These are phyloP conservation scores for Willowsia nigromaculata DNA, from an alignment of 2,888 invertebrate genomes.

Conservation along the genomic window DNA sequence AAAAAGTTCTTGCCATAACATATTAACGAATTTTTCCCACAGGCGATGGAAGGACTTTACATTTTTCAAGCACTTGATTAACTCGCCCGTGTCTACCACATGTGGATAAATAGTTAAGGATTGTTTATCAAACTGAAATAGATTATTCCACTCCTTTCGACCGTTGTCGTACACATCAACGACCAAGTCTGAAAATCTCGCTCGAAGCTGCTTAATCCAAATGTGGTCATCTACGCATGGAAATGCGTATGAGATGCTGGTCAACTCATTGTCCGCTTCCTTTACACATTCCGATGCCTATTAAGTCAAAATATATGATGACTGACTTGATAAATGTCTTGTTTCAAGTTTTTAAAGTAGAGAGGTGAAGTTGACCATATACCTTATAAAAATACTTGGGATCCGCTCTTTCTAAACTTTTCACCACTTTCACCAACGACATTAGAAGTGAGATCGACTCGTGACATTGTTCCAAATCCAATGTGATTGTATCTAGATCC, in stretches of 20 bases:
- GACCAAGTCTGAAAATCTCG: constrained; percentile 57
- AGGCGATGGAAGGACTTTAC: constrained; percentile 62
- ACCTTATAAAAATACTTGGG: constrained; percentile 60
- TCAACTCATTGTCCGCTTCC: constrained; percentile 45
- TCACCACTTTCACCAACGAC: constrained; percentile 69
- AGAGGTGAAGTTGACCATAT: no score
- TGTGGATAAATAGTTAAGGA: constrained; percentile 69
- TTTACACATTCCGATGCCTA: constrained; percentile 72
- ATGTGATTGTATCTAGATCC: constrained; percentile 65
- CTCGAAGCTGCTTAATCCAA: constrained; percentile 71
- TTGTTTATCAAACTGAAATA: constrained; percentile 74
- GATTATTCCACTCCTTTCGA: constrained; percentile 70
- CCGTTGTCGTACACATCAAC: constrained; percentile 61
- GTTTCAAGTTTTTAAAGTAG: no score
- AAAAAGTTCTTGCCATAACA: constrained; percentile 75
- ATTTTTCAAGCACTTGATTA: constrained; percentile 73
- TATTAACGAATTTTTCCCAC: constrained; percentile 69
- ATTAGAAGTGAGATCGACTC: constrained; percentile 67
- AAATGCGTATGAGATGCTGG: constrained; percentile 34
- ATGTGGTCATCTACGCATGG: constrained; percentile 61
- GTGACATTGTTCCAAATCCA: constrained; percentile 60
- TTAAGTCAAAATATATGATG: constrained; percentile 6
- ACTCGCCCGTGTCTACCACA: constrained; percentile 36
- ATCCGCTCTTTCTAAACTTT: constrained; percentile 74
- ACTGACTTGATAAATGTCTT: background rate